Percentiles rank a stretch among this genome's conserved stretches.
phyloP scores from a whole-genome alignment of 2,113 vertebrate species.

The Glaucidium brasilianum region DNA sequence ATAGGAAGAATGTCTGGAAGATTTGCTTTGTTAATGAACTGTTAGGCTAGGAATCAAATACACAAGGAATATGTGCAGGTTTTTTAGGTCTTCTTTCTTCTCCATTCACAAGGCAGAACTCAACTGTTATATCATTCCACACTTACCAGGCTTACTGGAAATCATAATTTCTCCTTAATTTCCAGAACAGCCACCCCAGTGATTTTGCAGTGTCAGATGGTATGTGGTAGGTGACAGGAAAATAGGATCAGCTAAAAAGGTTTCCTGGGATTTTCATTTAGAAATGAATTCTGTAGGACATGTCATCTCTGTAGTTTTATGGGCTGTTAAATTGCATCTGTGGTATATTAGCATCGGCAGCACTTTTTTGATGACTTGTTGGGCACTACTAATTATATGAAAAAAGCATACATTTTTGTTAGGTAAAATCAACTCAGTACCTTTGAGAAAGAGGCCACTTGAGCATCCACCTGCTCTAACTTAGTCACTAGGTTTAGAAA shows the following conservation, averaged over 20 bases:
- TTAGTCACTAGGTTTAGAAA: not conserved
- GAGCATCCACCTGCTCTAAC: not conserved
- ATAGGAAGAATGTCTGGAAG: conserved; percentile 31
- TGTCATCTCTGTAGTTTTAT: not conserved
- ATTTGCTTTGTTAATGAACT: conserved; percentile 41
- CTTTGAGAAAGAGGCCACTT: not conserved
- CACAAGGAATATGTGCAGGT: not conserved
- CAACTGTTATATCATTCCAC: not conserved
- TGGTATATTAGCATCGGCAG: not conserved
- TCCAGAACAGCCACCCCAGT: not conserved
- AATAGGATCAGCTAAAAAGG: not conserved
- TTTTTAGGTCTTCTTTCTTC: not conserved
- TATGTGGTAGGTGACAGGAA: not conserved
- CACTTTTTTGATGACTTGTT: not conserved
- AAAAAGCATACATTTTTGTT: not conserved
- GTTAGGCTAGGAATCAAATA: conserved; percentile 38
- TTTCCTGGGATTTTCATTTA: conserved; percentile 21
- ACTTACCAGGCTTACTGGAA: not conserved
- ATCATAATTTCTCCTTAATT: not conserved
- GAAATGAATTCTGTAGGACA: not conserved
- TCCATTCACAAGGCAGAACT: not conserved
- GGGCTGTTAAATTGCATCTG: not conserved
- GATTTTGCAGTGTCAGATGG: not conserved
- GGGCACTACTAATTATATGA: not conserved
- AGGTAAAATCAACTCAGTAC: not conserved